These are phyloP conservation scores for Dendrocopos noguchii DNA, from an alignment of 2,113 vertebrate species.

Conservation along the genomic window DNA sequence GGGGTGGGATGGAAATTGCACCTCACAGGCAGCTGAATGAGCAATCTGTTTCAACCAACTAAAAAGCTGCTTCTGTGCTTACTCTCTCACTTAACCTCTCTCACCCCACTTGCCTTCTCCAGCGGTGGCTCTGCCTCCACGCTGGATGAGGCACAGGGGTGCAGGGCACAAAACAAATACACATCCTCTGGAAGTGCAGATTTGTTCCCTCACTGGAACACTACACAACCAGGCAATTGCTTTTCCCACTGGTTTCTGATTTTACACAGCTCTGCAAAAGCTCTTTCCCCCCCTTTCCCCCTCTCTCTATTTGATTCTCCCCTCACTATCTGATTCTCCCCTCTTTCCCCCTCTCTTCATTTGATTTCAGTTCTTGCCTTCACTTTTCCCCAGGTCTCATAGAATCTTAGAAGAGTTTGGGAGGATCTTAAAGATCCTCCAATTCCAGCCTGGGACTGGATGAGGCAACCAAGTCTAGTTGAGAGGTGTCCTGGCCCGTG, in stretches of 20 bases:
- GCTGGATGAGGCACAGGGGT: neutral
- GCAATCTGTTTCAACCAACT: constrained; percentile 26
- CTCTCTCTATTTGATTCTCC: too few species aligned
- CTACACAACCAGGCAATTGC: accelerated
- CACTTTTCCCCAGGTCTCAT: neutral
- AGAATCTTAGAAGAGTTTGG: too few species aligned
- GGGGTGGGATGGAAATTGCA: neutral
- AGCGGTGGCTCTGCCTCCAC: neutral
- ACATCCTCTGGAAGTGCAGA: neutral
- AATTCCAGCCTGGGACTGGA: too few species aligned
- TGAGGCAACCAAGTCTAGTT: too few species aligned
- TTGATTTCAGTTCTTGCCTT: neutral
- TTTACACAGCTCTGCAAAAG: constrained; percentile 12
- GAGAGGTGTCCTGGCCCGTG: too few species aligned
- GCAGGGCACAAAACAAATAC: constrained; percentile 11
- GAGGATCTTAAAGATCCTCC: too few species aligned
- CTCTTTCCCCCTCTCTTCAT: too few species aligned
- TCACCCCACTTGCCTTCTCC: constrained; percentile 32
- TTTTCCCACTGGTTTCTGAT: neutral
- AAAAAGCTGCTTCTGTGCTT: constrained; percentile 18
- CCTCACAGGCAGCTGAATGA: constrained; percentile 3
- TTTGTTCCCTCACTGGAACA: neutral
- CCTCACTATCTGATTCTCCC: neutral
- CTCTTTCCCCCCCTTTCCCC: too few species aligned
- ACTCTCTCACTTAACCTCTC: constrained; percentile 30